Evolutionary conservation across 2,888 invertebrate species (phyloP), one percentile per base, ranked within the genome.

Genomic region (Tachystola acroxantha): DNA sequence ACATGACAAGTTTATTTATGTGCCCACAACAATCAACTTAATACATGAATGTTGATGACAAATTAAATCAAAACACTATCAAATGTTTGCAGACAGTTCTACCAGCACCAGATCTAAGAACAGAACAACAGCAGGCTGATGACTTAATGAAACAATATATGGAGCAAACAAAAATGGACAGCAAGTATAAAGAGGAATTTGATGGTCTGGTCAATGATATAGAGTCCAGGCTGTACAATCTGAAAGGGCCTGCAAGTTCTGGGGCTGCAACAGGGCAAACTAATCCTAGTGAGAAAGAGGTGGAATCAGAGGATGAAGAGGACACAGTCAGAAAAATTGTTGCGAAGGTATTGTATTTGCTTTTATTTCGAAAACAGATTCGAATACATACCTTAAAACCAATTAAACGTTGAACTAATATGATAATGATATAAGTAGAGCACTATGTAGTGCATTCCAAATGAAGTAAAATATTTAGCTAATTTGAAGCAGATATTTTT

Each of bases 81-180:
- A n/a, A n/a, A n/a, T n/a, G n/a, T n/a, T 61, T 67, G 43, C 40
- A 89, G 89, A 55, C 82, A 39, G 43, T 77, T 24, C 44, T 87
- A 25, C 66, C 81, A 32, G 59, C 78, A 24, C 82, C 85, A 10
- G 92, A 93, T 52, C 80, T 82, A 28, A 88, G 92, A 64, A 89
- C 90, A 9, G 92, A 93, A 53, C 89, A 92, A 59, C 90, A 94
- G 52, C 92, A 93, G 74, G 89, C 89, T 12, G 89, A 93, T 57
- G 91, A 92, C 54, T 76, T 95, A n/a, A 62, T 95, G 39, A 87
- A 85, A 35, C 91, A 89, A 64, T 89, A 88, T 45, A 54, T 89
- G 38, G 88, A 84, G 13, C 88, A 90, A 61, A 65, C 77, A 10
- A 71, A 66, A 38, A 77, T 90, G 42, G 88, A 89, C 33, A 60